Conservation (phyloP, 2,888 invertebrate species). For the Resseliella maxima region DNA sequence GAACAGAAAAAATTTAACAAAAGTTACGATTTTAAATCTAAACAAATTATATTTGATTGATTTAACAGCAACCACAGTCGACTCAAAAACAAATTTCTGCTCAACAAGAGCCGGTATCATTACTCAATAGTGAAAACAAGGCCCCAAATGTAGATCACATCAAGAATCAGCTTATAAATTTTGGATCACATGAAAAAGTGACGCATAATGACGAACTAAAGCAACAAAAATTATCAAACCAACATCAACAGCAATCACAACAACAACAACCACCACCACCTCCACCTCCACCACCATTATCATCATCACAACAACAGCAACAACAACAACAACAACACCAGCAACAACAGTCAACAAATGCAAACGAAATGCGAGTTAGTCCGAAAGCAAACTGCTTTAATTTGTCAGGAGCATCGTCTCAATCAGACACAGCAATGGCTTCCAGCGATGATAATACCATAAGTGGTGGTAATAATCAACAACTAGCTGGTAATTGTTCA, state of each 20-base stretch:
- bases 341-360: not conserved
- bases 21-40: not conserved
- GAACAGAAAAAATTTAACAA: too few relatives aligned
- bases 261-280: too few relatives aligned
- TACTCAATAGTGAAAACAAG: conserved; percentile 4
- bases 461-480: conserved; percentile 30
- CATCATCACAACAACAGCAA: not conserved
- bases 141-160: conserved; percentile 37
- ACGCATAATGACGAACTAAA: conserved; percentile 2
- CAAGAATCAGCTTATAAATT: conserved; percentile 41
- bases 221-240: not conserved
- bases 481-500: conserved; percentile 21
- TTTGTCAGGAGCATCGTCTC: conserved; percentile 35
- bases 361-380: conserved; percentile 49
- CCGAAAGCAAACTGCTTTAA: conserved; percentile 54
- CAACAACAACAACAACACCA: not conserved
- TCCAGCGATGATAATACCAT: conserved; percentile 36
- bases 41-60: not conserved
- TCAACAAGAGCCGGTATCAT: not conserved
- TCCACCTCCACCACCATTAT: too few relatives aligned
- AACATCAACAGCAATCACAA: not conserved
- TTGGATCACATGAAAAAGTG: conserved; percentile 47
- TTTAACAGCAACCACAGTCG: conserved; percentile 38
- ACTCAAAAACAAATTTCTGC: not conserved
- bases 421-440: conserved; percentile 31